Evolutionary conservation across 2,888 invertebrate species (phyloP), one percentile per base, ranked within the genome.

Genomic region (Bugulina stolonifera): DNA sequence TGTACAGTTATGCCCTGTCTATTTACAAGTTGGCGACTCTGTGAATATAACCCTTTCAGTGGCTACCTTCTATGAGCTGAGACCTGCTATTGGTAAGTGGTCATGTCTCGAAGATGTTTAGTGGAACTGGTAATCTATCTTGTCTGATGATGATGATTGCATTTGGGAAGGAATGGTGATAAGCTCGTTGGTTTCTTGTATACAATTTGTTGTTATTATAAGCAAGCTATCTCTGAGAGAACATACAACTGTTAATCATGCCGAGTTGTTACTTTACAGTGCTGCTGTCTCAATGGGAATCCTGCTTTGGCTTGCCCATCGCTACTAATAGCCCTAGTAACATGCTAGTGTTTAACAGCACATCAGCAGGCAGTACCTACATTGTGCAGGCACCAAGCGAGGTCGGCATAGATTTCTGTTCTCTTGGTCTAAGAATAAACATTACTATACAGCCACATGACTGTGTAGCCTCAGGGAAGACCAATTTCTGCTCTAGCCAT

Each of bases 11-110:
- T 64, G 64, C 27, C 64, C 64, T 18, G 64, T 64, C 5, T 64
- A 25, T 64, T 10, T 64, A 25, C 64, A 64, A 32, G 27, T 64
- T 34, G 64, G 64, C 10, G 64, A 64, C 32, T 64, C 64, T n/a
- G 32, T 64, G 1, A 64, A 64, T 64, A 22, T 64, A 10, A 64
- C 29, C 5, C 64, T 64, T 27, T n/a, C 64, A 29, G 32, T 34
- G 18, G 32, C 2, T 10, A 64, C 29, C n/a, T 5, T 64, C 25
- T 64, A 64, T 64, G 18, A 32, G n/a, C 64, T 64, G 2, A 22
- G 64, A 2, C 64, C 64, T 2, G 64, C 64, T 34, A 64, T 64
- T 29, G 64, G 64, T 64, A 14, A 64, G 55, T 10, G 18, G 5
- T 43, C 5, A 10, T 43, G 43, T 43, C 43, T 5, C n/a, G n/a